phyloP scores from a whole-genome alignment of 1,140 invertebrate species.

The Heliconius nattereri region DNA sequence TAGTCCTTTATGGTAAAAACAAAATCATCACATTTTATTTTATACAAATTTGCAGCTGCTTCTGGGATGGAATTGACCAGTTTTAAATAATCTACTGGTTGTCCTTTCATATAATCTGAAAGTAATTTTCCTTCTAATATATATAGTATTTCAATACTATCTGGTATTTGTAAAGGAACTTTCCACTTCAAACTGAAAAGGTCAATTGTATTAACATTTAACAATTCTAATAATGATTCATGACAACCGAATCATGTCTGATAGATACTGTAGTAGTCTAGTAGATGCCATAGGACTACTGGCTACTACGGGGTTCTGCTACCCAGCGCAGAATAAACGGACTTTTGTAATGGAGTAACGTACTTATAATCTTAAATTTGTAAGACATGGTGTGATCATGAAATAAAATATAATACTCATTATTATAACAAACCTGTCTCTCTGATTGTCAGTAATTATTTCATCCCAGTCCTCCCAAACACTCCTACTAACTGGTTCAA shows the following conservation, averaged over 20 bases:
- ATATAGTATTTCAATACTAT: constrained; percentile 53
- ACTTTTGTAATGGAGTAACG: too few relatives aligned
- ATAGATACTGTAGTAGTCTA: too few relatives aligned
- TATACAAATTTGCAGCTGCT: constrained; percentile 57
- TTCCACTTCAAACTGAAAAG: constrained; percentile 63
- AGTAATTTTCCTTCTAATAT: constrained; percentile 69
- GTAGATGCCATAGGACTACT: too few relatives aligned
- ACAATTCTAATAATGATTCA: background rate
- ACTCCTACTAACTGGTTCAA: constrained; percentile 60
- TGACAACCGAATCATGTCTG: too few relatives aligned
- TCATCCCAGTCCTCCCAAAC: constrained; percentile 75
- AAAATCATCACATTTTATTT: constrained; percentile 52
- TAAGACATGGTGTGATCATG: background rate
- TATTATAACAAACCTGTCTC: background rate
- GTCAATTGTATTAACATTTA: background rate
- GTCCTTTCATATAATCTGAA: constrained; percentile 49
- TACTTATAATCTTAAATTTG: too few relatives aligned
- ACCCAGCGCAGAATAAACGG: too few relatives aligned
- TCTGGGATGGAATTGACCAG: constrained; percentile 54
- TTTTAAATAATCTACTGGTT: constrained; percentile 48
- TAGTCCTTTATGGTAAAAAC: constrained; percentile 64
- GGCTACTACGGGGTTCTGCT: too few relatives aligned
- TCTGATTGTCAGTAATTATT: constrained; percentile 27
- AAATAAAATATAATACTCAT: background rate
- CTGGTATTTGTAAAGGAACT: constrained; percentile 42